Percentiles rank a stretch among this genome's conserved stretches.
These are phyloP conservation scores for Endomychus coccineus DNA, from an alignment of 2,888 invertebrate species.

Conservation along the genomic window DNA sequence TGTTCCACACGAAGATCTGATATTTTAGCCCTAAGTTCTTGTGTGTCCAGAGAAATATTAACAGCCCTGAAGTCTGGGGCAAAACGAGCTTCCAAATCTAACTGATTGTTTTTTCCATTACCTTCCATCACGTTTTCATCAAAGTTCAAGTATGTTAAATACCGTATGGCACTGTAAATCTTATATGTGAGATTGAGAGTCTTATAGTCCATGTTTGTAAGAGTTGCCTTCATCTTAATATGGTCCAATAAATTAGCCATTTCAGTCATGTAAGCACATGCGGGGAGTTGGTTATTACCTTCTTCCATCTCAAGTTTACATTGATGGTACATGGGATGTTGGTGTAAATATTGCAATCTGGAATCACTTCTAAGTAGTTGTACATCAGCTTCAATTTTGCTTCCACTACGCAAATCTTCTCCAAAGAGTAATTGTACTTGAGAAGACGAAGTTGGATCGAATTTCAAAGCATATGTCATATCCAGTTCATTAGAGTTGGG, in stretches of 20 bases:
- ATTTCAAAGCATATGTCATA: slow-evolving; percentile 49
- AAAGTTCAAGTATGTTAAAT: too few species aligned
- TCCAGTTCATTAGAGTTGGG: slow-evolving; percentile 50
- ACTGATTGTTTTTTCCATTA: slow-evolving; percentile 43
- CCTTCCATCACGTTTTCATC: too few species aligned
- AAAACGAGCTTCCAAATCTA: slow-evolving; percentile 46
- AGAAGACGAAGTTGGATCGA: slow-evolving; percentile 46
- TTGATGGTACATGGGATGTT: slow-evolving; percentile 44
- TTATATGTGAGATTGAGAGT: slow-evolving; percentile 45
- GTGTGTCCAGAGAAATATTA: slow-evolving; percentile 46
- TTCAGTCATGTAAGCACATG: slow-evolving; percentile 52
- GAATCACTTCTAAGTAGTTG: slow-evolving; percentile 46
- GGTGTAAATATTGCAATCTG: slow-evolving; percentile 45
- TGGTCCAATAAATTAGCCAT: slow-evolving; percentile 50
- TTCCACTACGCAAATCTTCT: slow-evolving; percentile 35
- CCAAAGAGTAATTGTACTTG: slow-evolving; percentile 50
- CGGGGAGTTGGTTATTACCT: slow-evolving; percentile 50
- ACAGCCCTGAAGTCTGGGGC: slow-evolving; percentile 44
- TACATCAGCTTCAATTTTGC: slow-evolving; percentile 34
- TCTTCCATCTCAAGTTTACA: slow-evolving; percentile 48
- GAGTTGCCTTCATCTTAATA: slow-evolving; percentile 45
- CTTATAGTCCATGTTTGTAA: slow-evolving; percentile 47
- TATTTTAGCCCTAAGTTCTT: slow-evolving; percentile 38
- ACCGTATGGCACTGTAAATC: slow-evolving; percentile 43
- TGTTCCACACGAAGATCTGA: slow-evolving; percentile 44